Conservation (phyloP, 2,888 invertebrate species). For the Polymixis flavicincta region DNA sequence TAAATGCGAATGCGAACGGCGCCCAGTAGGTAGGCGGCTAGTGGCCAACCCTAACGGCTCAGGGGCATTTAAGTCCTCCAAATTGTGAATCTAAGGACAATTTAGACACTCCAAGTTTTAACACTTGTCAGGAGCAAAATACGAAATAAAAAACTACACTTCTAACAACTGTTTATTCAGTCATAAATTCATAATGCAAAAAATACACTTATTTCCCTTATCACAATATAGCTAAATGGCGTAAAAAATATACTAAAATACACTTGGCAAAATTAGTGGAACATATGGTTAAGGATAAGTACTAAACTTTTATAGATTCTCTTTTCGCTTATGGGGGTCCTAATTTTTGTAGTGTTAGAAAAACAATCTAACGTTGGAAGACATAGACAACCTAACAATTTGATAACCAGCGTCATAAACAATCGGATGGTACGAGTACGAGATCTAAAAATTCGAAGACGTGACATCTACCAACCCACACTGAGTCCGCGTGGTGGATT, state of each 20-base stretch:
- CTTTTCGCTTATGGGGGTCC: neutral
- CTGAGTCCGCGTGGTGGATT: too few relatives aligned
- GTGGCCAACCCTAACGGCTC: too few relatives aligned
- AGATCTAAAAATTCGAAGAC: too few relatives aligned
- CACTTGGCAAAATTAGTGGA: conserved; percentile 34
- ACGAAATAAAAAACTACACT: conserved; percentile 33
- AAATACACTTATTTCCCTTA: conserved; percentile 67
- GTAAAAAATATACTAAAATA: conserved; percentile 68
- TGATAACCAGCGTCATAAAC: too few relatives aligned
- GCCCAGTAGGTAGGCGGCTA: neutral
- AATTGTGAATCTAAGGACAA: neutral
- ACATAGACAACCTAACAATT: neutral
- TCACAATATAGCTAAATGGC: conserved; percentile 69
- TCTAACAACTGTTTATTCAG: conserved; percentile 74
- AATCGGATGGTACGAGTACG: too few relatives aligned
- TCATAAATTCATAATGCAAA: conserved; percentile 71
- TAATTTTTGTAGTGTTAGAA: neutral
- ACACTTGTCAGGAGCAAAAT: neutral
- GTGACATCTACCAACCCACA: neutral
- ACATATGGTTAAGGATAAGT: neutral
- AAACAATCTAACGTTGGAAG: conserved; percentile 1
- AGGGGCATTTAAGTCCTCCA: too few relatives aligned
- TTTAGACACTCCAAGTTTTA: neutral
- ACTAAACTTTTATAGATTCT: too few relatives aligned
- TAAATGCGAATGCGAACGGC: neutral